Conservation (phyloP, 2,797 vertebrate species). For the Pempheris klunzingeri region DNA sequence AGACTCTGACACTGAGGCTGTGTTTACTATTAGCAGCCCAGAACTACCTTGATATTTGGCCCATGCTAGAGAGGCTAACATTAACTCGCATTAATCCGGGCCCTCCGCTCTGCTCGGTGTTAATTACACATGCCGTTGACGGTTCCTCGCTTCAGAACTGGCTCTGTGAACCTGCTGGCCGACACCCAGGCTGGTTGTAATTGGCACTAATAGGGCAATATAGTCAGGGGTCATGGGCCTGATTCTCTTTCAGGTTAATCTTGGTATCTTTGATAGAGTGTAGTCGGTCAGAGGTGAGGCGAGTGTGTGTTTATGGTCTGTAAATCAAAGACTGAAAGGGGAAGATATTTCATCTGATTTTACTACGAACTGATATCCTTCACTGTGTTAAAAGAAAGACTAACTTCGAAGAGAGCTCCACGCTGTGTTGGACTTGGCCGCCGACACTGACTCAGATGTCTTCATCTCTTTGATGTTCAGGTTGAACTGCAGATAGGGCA, state of each 20-base stretch:
- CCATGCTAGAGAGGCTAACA: constrained; percentile 55
- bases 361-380: constrained; percentile 2
- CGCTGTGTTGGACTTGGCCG: constrained; percentile 20
- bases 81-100: constrained; percentile 35
- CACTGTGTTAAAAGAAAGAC: neutral
- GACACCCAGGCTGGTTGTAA: constrained; percentile 36
- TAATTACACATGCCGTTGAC: constrained; percentile 51
- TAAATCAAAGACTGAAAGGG: neutral
- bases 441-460: neutral
- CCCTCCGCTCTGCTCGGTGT: constrained; percentile 31
- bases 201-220: constrained; percentile 46
- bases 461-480: constrained; percentile 32
- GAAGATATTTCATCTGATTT: constrained; percentile 2
- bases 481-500: constrained; percentile 4
- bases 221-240: constrained; percentile 27
- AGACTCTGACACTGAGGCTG: neutral
- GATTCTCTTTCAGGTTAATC: constrained; percentile 38
- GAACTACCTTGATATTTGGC: constrained; percentile 21
- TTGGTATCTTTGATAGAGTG: constrained; percentile 8
- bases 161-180: constrained; percentile 32
- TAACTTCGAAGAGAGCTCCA: neutral
- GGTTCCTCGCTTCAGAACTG: constrained; percentile 37
- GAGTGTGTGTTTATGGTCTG: neutral
- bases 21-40: constrained; percentile 17
- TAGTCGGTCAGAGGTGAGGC: constrained; percentile 32